These are phyloP conservation scores for Chionoecetes opilio DNA, from an alignment of 1,140 invertebrate genomes.

Conservation along the genomic window DNA sequence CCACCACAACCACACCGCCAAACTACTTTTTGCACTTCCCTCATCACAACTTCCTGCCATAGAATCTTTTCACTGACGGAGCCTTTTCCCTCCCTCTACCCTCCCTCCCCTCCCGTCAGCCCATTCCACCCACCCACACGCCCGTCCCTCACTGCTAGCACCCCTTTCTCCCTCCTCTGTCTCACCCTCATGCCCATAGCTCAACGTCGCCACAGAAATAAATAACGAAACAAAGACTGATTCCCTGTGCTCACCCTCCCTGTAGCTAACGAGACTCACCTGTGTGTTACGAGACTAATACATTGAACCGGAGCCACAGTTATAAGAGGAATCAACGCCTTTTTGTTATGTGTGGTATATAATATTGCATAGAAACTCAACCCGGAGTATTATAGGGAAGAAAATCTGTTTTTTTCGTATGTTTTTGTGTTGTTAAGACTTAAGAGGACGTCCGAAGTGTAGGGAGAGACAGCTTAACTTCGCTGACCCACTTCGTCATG, in stretches of 20 bases:
- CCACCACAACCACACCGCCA: neutral
- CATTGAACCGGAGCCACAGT: too few relatives aligned
- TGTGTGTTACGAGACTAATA: neutral
- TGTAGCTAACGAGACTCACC: neutral
- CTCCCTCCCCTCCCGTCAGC: neutral
- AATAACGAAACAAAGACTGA: slow-evolving; percentile 21
- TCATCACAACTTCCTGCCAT: slow-evolving; percentile 17
- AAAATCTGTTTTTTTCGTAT: too few relatives aligned
- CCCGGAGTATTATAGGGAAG: too few relatives aligned
- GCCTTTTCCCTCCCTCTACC: neutral
- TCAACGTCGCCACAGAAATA: neutral
- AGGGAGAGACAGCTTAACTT: too few relatives aligned
- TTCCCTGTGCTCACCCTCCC: neutral
- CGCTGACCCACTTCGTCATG: too few relatives aligned
- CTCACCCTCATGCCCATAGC: neutral
- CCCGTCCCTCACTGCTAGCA: neutral
- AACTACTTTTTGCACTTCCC: neutral
- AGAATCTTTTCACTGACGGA: neutral
- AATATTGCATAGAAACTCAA: too few relatives aligned
- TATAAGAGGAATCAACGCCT: too few relatives aligned
- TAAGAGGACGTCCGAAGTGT: too few relatives aligned
- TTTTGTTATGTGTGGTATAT: too few relatives aligned
- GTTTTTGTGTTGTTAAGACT: too few relatives aligned
- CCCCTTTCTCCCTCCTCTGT: neutral
- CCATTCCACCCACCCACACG: neutral